Percentiles rank a stretch among this genome's conserved stretches.
Evolutionary conservation across 2,797 vertebrate genomes (phyloP).

Genomic region (Carapus acus): DNA sequence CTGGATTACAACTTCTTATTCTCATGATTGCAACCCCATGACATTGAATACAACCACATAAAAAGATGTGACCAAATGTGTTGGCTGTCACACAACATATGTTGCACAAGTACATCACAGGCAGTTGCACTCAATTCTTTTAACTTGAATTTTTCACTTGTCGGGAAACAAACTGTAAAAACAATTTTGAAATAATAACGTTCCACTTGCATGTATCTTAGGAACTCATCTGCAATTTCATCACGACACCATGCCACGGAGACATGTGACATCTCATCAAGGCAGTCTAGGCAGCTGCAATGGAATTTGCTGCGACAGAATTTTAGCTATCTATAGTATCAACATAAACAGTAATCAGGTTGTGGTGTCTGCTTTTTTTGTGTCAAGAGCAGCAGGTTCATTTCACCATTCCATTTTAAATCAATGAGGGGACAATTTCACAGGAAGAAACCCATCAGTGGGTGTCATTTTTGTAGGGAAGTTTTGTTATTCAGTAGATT

Average conservation of each 20-base stretch:
- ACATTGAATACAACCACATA: not conserved
- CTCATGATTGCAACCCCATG: too few relatives aligned
- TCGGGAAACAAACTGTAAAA: too few relatives aligned
- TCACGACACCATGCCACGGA: too few relatives aligned
- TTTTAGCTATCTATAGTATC: slow-evolving; percentile 9
- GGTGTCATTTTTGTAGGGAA: not conserved
- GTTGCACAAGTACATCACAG: too few relatives aligned
- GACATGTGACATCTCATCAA: slow-evolving; percentile 6
- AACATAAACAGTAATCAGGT: slow-evolving; percentile 2
- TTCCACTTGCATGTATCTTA: too few relatives aligned
- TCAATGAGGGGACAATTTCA: not conserved
- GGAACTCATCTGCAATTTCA: too few relatives aligned
- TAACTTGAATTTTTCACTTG: too few relatives aligned
- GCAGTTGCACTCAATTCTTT: too few relatives aligned
- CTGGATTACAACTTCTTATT: too few relatives aligned
- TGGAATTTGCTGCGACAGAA: slow-evolving; percentile 13
- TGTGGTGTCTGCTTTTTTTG: not conserved
- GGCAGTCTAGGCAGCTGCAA: slow-evolving; percentile 5
- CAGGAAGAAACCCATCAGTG: slow-evolving; percentile 2
- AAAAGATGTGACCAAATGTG: too few relatives aligned
- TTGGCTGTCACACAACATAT: too few relatives aligned
- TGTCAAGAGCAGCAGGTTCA: not conserved
- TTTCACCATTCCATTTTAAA: not conserved
- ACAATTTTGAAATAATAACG: too few relatives aligned
- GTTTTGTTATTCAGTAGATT: not conserved